Conservation (phyloP, 2,888 invertebrate genomes). For the Trichacis sp. region DNA sequence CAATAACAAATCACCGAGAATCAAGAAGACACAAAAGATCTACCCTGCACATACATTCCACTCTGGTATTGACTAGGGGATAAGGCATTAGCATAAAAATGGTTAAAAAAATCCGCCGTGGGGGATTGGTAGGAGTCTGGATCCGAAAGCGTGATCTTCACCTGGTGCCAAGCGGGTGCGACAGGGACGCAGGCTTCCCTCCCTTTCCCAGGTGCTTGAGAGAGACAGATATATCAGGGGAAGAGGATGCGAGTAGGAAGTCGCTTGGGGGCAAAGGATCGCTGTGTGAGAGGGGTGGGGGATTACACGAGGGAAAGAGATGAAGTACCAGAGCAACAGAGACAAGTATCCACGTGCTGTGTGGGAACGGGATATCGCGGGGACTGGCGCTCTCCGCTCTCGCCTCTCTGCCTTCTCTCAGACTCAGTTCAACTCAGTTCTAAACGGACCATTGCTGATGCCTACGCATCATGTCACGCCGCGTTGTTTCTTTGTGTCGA, state of each 20-base stretch:
- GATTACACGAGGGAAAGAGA: constrained; percentile 20
- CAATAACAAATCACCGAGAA: not conserved
- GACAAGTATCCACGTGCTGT: constrained; percentile 65
- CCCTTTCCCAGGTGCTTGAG: too few relatives aligned
- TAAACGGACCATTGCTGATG: constrained; percentile 66
- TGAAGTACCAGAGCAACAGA: constrained; percentile 23
- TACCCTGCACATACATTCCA: not conserved
- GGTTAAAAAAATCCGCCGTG: constrained; percentile 48
- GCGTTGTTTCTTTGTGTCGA: not conserved
- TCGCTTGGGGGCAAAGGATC: constrained; percentile 9
- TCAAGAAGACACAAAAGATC: not conserved
- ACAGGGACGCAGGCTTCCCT: not conserved
- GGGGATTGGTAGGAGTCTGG: not conserved
- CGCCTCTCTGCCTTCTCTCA: too few relatives aligned
- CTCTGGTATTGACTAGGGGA: constrained; percentile 23
- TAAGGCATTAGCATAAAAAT: constrained; percentile 57
- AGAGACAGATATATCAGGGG: constrained; percentile 11
- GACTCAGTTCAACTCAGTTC: too few relatives aligned
- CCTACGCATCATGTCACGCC: constrained; percentile 59
- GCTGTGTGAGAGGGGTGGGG: constrained; percentile 35
- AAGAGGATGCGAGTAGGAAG: constrained; percentile 28
- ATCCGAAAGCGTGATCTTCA: too few relatives aligned
- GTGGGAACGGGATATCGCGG: constrained; percentile 61
- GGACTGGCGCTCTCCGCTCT: constrained; percentile 50
- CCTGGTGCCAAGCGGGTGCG: not conserved